Conservation (phyloP, 2,888 invertebrate genomes). For the Phyllotreta cruciferae region DNA sequence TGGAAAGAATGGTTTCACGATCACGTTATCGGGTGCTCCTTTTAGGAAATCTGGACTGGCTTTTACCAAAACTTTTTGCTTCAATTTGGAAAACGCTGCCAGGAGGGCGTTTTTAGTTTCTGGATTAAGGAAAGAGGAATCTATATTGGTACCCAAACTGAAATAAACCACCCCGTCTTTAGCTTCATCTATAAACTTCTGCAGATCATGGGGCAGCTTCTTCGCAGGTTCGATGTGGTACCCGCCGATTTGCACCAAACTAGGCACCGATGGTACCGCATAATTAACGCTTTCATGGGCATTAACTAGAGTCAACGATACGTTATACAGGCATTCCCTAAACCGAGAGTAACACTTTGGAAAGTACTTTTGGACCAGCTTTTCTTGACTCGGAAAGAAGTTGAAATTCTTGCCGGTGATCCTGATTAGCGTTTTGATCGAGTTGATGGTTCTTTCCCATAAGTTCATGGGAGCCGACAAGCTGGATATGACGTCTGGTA, state of each 20-base stretch:
- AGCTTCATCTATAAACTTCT: constrained; percentile 62
- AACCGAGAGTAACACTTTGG: constrained; percentile 44
- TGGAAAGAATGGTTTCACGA: constrained; percentile 48
- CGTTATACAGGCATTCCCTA: constrained; percentile 42
- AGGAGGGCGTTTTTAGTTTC: constrained; percentile 63
- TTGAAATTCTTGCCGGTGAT: constrained; percentile 34
- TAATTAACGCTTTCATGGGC: constrained; percentile 62
- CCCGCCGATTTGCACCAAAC: constrained; percentile 66
- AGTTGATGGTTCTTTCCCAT: constrained; percentile 55
- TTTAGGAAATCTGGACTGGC: constrained; percentile 64
- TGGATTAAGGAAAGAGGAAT: constrained; percentile 63
- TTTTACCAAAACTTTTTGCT: constrained; percentile 72
- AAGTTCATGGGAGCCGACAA: constrained; percentile 61
- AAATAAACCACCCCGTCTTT: constrained; percentile 65
- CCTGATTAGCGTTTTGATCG: too few relatives aligned
- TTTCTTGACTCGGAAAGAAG: constrained; percentile 42
- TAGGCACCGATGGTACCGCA: constrained; percentile 62
- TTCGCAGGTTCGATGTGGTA: constrained; percentile 56
- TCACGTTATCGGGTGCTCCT: constrained; percentile 55
- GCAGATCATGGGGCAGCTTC: constrained; percentile 57
- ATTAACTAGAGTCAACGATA: constrained; percentile 49
- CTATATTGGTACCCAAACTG: constrained; percentile 67
- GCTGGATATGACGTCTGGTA: constrained; percentile 60
- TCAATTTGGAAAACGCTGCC: constrained; percentile 65
- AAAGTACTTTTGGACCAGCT: constrained; percentile 46